Conservation (phyloP, 1,140 invertebrate genomes). For the Microplitis demolitor region DNA sequence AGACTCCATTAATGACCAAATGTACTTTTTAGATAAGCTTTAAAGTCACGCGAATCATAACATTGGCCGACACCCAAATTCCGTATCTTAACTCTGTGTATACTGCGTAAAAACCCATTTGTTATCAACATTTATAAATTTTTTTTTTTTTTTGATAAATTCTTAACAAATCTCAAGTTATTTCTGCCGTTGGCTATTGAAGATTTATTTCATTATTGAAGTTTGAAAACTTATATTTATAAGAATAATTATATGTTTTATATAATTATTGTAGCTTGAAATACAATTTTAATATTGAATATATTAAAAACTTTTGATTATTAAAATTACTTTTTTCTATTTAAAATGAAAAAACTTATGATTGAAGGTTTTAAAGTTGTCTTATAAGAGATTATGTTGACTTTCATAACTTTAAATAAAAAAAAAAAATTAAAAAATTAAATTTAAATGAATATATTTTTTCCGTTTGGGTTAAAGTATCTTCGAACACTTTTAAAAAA, state of each 20-base stretch:
- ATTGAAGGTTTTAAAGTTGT: background rate
- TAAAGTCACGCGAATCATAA: background rate
- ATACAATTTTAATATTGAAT: background rate
- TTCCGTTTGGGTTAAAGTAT: too few species aligned
- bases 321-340: background rate
- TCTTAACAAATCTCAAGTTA: too few species aligned
- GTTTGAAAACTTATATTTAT: too few species aligned
- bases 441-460: too few species aligned
- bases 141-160: too few species aligned
- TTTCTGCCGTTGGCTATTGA: too few species aligned
- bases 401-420: background rate
- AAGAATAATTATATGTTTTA: too few species aligned
- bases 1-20: background rate
- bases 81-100: constrained; percentile 46
- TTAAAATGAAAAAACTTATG: background rate
- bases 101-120: constrained; percentile 55
- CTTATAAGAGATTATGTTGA: background rate
- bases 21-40: background rate
- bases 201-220: too few species aligned
- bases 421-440: too few species aligned
- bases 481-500: too few species aligned
- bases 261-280: background rate
- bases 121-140: background rate
- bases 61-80: background rate
- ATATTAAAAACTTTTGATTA: background rate